Evolutionary conservation across 2,797 vertebrate genomes (phyloP), one percentile per base, ranked within the genome.

Genomic region (Pterois miles): DNA sequence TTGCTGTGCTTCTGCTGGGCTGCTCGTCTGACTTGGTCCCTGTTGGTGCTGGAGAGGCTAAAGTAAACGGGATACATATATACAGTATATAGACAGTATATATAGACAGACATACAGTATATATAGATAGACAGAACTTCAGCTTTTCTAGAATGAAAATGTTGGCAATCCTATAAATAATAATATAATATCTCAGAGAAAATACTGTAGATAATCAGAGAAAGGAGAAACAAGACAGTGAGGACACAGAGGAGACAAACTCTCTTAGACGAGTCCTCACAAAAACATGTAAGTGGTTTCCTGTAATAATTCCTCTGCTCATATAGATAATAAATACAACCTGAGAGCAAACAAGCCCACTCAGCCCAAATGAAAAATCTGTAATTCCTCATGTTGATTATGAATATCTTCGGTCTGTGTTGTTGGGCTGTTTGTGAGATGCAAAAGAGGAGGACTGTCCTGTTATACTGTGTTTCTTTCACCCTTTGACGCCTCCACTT

Each of bases 1-100:
- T n/a, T n/a, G n/a, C n/a, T n/a, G n/a, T n/a, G n/a, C 74, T 64
- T 76, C 78, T 90, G 66, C 77, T 81, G 72, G 82, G 70, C 18
- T 46, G 79, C 56, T 93, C 92, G 2, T 94, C 91, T 18, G 80
- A 31, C 63, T 76, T 87, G 27, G 23, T 34, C 5, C 65, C 83
- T 8, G 71, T 50, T 65, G 64, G 52, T 66, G 38, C 68, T 36
- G 64, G 54, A 50, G 57, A 48, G 16, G 25, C 54, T 67, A 31
- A 36, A 36, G 43, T 3, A 25, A 8, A 68, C 33, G 33, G 6
- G 27, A 43, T 8, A 53, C 1, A 53, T 25, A 25, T 53, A 36
- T 54, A 43, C 16, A 23, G 20, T n/a, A n/a, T n/a, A 68, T 13
- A 5, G 12, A 29, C 9, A 22, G 3, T 54, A 43, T n/a, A 23